Base-by-base conservation (phyloP, 2,888 invertebrate genomes). In the Cataglyphis altisquamis region DNA sequence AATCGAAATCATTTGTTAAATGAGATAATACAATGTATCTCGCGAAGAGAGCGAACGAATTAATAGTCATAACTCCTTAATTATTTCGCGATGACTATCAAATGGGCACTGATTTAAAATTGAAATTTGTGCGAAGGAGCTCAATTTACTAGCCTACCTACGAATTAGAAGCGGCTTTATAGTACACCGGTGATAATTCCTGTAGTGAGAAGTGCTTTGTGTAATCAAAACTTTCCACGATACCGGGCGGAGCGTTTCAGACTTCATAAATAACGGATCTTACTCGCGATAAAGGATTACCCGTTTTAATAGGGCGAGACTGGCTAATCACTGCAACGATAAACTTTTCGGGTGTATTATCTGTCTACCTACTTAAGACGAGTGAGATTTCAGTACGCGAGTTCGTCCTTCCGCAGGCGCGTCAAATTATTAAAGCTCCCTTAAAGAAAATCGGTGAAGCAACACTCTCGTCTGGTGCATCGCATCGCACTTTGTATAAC, bases 201-300 rank as follows among this genome's bases (percentile, higher is more conserved):
- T 36, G 75, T 72, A 83, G 83, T 67, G 75, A 64, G 85, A 85
- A 85, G 83, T 72, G 74, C 64, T 63, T 85, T 80, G 73, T 48
- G 87, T 75, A 87, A 87, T 87, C 87, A 85, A 87, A 87, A 87
- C 87, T 87, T 87, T 87, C 62, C 70, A 29, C 63, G 75, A 81
- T 83, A 85, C 85, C 87, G 80, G 72, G 73, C 85, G 62, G 52
- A 52, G 78, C 66, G 78, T 66, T 83, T 67, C 83, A 80, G 68
- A 68, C 78, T 68, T 83, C 67, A 68, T 78, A 80, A 80, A 83
- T 80, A 80, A 83, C 80, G 83, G 80, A 83, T 83, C 83, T 83
- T 83, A 83, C 64, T 80, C 36, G 36, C 57, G 78, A 80, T 80
- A 80, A 80, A 80, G 78, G 78, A 80, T 80, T 80, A 80, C 45